A percentile compares a stretch with the other conserved stretches of the same genome.
These are phyloP conservation scores for Drosophila varians DNA, from an alignment of 1,140 invertebrate genomes.

Conservation along the genomic window DNA sequence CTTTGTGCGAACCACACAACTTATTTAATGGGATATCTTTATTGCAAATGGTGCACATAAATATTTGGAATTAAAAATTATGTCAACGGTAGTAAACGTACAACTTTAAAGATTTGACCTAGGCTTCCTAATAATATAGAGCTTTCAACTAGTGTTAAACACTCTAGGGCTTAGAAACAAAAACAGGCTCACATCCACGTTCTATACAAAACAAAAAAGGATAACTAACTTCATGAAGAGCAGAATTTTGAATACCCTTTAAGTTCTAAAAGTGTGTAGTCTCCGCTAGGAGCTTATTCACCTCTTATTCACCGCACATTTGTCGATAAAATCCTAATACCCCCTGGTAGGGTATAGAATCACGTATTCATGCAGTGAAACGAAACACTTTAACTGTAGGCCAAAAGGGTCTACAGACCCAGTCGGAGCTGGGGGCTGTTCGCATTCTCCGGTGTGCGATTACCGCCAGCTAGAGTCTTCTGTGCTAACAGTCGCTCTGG, in stretches of 20 bases:
- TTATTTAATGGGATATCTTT: neutral
- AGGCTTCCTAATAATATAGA: neutral
- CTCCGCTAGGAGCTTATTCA: neutral
- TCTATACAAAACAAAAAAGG: neutral
- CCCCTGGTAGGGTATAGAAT: neutral
- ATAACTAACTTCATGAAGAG: too few species aligned
- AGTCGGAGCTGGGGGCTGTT: neutral
- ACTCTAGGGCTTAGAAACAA: neutral
- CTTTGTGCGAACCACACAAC: neutral
- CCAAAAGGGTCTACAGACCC: neutral
- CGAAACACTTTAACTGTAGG: constrained; percentile 2
- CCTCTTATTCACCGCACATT: too few species aligned
- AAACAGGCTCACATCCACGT: constrained; percentile 1
- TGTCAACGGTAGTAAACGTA: too few species aligned
- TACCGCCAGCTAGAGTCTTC: constrained; percentile 21
- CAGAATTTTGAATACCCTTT: neutral
- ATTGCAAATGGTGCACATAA: neutral
- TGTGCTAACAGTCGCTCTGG: constrained; percentile 49
- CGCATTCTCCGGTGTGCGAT: constrained; percentile 39
- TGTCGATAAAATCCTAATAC: too few species aligned
- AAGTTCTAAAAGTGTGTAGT: too few species aligned
- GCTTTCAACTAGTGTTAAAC: neutral
- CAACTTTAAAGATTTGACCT: neutral
- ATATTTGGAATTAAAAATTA: too few species aligned
- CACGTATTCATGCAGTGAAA: constrained; percentile 18